These are phyloP conservation scores for Periophthalmus magnuspinnatus DNA, from an alignment of 2,797 vertebrate species.

Conservation along the genomic window DNA sequence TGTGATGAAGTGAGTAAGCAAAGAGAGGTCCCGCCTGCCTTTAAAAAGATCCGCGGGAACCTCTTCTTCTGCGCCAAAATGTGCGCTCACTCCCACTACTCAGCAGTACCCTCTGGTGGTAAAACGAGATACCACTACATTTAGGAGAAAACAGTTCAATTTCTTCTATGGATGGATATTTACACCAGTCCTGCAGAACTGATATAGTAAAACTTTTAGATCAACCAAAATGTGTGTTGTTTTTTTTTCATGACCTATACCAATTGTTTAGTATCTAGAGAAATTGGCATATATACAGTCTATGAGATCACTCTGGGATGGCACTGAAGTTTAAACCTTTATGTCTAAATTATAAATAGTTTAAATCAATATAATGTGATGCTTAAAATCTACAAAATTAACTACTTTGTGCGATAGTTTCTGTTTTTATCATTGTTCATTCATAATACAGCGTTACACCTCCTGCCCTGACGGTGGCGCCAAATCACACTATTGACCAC, in stretches of 20 bases:
- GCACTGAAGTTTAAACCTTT: no score
- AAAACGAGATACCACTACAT: background rate
- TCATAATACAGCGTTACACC: background rate
- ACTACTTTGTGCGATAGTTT: background rate
- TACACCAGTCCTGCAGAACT: no score
- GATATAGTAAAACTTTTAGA: no score
- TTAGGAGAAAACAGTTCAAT: background rate
- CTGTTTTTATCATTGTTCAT: background rate
- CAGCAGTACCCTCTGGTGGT: background rate
- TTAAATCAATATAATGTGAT: no score
- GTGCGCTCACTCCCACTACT: background rate
- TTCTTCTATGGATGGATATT: no score
- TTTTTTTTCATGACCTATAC: no score
- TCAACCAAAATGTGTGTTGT: no score
- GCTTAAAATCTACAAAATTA: no score
- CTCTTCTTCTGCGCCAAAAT: slow-evolving; percentile 39
- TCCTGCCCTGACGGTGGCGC: background rate
- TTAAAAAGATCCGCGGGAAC: slow-evolving; percentile 51
- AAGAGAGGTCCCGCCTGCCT: slow-evolving; percentile 44
- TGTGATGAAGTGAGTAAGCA: rapidly evolving
- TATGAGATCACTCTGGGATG: no score
- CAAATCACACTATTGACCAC: background rate
- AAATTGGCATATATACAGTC: no score
- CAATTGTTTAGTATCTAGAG: no score
- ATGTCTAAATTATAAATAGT: no score